These are phyloP conservation scores for Rhagologus leucostigma DNA, from an alignment of 2,113 vertebrate species.

Conservation along the genomic window DNA sequence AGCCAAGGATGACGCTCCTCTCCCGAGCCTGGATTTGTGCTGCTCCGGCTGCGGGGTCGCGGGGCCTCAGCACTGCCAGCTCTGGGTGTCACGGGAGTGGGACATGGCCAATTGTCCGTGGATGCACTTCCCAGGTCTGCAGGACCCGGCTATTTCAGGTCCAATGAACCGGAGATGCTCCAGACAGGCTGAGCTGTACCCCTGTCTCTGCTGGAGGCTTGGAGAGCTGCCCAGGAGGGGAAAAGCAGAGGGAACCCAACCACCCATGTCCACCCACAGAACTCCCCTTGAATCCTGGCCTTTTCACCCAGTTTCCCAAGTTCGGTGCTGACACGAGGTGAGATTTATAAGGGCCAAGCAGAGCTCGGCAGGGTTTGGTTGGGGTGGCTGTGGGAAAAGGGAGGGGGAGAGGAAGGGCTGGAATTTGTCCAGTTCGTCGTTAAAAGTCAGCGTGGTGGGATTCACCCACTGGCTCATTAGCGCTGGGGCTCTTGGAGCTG, in stretches of 20 bases:
- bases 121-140: not conserved
- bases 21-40: fast-evolving
- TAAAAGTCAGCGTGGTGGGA: not conserved
- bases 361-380: not conserved
- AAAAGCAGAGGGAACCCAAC: not conserved
- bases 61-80: not conserved
- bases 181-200: not conserved
- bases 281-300: not conserved
- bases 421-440: not conserved
- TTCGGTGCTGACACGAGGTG: not conserved
- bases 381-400: not conserved
- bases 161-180: not conserved
- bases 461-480: slow-evolving; percentile 34
- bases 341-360: not conserved
- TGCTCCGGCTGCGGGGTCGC: not conserved
- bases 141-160: fast-evolving
- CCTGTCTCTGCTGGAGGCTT: not conserved
- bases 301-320: not conserved
- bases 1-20: not conserved
- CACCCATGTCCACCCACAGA: not conserved
- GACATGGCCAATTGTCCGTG: fast-evolving
- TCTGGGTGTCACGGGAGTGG: fast-evolving
- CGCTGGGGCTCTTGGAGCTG: not conserved
- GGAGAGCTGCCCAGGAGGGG: not conserved
- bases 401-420: not conserved